phyloP scores from a whole-genome alignment of 2,797 vertebrate species.

The Forpus xanthops region DNA sequence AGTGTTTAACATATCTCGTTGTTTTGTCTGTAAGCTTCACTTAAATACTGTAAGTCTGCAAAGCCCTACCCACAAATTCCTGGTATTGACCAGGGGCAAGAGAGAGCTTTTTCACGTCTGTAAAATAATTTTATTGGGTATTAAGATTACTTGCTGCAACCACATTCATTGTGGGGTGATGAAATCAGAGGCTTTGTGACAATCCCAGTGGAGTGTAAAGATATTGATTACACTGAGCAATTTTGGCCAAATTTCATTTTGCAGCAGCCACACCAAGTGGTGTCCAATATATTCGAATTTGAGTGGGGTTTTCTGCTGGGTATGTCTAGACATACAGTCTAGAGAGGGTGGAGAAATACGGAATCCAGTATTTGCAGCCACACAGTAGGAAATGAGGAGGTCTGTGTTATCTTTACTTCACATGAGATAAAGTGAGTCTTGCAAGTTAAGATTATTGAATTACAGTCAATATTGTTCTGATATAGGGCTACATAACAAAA shows the following conservation, averaged over 20 bases:
- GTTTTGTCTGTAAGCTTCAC: slow-evolving; percentile 46
- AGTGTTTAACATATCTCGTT: slow-evolving; percentile 28
- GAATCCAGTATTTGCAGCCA: slow-evolving; percentile 37
- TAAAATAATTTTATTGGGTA: slow-evolving; percentile 57
- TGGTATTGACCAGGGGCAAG: background rate
- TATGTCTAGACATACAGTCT: slow-evolving; percentile 53
- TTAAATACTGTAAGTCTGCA: slow-evolving; percentile 56
- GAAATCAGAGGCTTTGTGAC: slow-evolving; percentile 63
- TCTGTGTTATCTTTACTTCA: slow-evolving; percentile 56
- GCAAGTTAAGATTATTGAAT: slow-evolving; percentile 37
- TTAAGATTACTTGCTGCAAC: slow-evolving; percentile 51
- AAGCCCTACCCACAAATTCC: slow-evolving; percentile 58
- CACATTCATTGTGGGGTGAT: slow-evolving; percentile 31
- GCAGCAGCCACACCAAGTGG: slow-evolving; percentile 49
- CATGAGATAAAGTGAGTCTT: slow-evolving; percentile 45
- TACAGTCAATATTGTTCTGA: background rate
- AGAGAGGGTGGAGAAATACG: slow-evolving; percentile 36
- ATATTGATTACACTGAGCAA: slow-evolving; percentile 65
- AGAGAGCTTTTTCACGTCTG: slow-evolving; percentile 39
- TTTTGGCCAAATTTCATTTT: slow-evolving; percentile 65
- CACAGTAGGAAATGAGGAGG: slow-evolving; percentile 8
- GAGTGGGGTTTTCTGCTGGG: slow-evolving; percentile 42
- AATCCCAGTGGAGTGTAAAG: slow-evolving; percentile 64
- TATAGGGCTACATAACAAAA: background rate
- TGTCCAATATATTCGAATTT: slow-evolving; percentile 21